Base-by-base conservation (phyloP, 2,797 vertebrate species). In the Gymnoscopelus microlampas region DNA sequence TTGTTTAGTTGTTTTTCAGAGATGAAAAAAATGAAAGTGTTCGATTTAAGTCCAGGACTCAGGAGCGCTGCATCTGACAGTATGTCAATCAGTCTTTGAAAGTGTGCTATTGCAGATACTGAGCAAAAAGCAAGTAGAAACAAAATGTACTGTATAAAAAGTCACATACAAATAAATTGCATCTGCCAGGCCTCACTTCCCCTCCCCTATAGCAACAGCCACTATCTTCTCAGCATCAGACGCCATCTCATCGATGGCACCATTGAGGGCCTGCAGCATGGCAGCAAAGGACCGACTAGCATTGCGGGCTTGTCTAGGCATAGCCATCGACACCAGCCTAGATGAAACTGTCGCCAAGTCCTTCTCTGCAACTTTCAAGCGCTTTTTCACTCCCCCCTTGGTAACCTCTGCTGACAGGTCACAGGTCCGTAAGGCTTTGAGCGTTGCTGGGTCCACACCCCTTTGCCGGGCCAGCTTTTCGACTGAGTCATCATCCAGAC, bases 211-310 rank as follows among this genome's bases (percentile, higher is more conserved):
- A 77, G 81, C 86, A 60, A 73, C 77, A 29, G 53, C 48, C 13
- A 86, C 58, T 62, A 93, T 89, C 59, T 85, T 92, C 13, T 88
- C 87, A 24, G 92, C 87, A 75, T 94, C 93, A 8, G 76, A 70
- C 4, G 85, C 87, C 92, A 94, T 93, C 63, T 94, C 92, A 60
- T 93, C 92, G 2, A 92, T 87, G 19, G 93, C 84, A 1, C 69
- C 26, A 10, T 90, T 93, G 19, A 94, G 79, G 0, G 90, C 85
- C 50, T 92, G 88, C 60, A 93, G 61, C 93, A 92, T 94, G 15
- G 89, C 86, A 0, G 80, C 62, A 60, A 94, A 94, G 29, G 92
- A 93, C 73, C 88, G 89, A 53, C 91, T 80, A 14, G 77, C 90
- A 0, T 72, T 88, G 4, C 86, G 87, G 9, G 89, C 91, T 0